Evolutionary conservation across 2,113 vertebrate genomes (phyloP).

Genomic region (Varanus komodoensis): DNA sequence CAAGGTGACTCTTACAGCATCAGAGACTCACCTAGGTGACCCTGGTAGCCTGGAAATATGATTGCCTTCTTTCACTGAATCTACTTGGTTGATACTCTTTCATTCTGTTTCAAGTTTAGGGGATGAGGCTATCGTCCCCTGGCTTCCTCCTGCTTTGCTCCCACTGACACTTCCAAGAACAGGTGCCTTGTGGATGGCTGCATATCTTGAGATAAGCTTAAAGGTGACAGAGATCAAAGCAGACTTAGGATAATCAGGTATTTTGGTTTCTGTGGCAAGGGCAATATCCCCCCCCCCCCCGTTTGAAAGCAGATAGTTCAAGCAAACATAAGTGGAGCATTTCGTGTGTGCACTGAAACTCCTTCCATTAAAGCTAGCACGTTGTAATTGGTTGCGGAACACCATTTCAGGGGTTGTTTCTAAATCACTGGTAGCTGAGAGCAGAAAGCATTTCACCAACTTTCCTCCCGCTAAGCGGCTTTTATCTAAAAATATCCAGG

Average conservation of each 20-base stretch:
- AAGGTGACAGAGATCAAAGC: constrained; percentile 16
- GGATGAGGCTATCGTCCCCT: background rate
- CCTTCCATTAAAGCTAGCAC: background rate
- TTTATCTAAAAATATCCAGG: constrained; percentile 18
- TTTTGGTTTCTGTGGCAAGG: background rate
- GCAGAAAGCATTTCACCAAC: background rate
- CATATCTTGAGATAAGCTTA: constrained; percentile 34
- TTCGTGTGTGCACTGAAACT: background rate
- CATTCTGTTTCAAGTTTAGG: background rate
- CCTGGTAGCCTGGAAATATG: background rate
- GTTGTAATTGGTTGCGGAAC: background rate
- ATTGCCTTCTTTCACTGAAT: background rate
- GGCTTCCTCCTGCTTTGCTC: background rate
- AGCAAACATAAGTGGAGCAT: rapidly evolving
- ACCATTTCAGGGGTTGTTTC: background rate
- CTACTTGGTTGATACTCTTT: background rate
- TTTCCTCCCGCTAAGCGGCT: background rate
- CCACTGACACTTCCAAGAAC: constrained; percentile 4
- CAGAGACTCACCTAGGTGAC: constrained; percentile 36
- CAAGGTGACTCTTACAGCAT: constrained; percentile 8
- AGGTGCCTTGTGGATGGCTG: background rate
- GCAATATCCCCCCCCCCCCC: background rate
- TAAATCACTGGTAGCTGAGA: background rate
- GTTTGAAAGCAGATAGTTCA: background rate
- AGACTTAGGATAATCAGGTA: background rate